Base-by-base conservation (phyloP, 1,140 invertebrate genomes). In the Neodiprion lecontei region DNA sequence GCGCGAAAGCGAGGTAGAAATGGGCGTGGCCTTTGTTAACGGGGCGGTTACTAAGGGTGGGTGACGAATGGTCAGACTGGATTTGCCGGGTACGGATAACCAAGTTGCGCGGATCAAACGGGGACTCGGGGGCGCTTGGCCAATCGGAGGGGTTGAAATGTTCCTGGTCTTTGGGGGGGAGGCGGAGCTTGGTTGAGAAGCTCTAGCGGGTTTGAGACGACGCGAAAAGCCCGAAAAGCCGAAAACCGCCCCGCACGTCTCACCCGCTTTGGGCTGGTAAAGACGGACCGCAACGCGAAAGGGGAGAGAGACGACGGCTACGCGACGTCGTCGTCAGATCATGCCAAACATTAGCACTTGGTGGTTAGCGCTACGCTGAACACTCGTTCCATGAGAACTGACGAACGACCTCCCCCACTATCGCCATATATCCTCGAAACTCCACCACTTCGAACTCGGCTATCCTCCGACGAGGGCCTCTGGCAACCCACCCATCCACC, bases 271-370 rank as follows among this genome's bases (percentile, higher is more conserved):
- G 47, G 80, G 75, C 81, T 80, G 83, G 83, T 83, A 85, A 84
- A 79, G 85, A 84, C 82, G 79, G 81, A 83, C 77, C 77, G 76
- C 28, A 40, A 40, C 28, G 28, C 2, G 28, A 40, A 40, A 40
- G 77, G 48, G 79, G 75, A 80, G 79, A 82, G 83, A 82, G 84
- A 84, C 79, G 84, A 84, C 82, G 79, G 81, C 82, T 76, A 77
- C 76, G 83, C 74, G 79, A 81, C 79, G 82, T 76, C 76, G 78
- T 81, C 67, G 79, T 74, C 77, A 76, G 82, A 82, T 84, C 83
- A 79, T 78, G 11, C 76, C 78, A 68, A 76, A 79, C 80, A 83
- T 83, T 81, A 76, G 75, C 82, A 76, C 75, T 76, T 40, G 28
- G 28, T 40, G 28, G 28, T 40, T 40, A 40, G 28, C 28, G 28